Evolutionary conservation across 2,888 invertebrate genomes (phyloP).

Genomic region (Leuctra nigra): DNA sequence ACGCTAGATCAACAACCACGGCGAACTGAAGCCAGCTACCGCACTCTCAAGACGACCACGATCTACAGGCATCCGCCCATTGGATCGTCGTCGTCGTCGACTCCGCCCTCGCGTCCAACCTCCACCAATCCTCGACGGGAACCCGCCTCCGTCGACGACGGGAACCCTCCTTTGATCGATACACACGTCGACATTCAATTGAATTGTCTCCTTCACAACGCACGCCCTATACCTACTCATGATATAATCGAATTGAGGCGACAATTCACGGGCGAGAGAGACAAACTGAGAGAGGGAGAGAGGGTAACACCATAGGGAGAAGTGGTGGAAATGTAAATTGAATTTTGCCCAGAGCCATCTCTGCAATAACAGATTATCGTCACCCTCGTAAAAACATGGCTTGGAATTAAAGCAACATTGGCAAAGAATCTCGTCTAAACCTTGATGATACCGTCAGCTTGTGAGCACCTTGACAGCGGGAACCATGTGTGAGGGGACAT

Average conservation of each 20-base stretch:
- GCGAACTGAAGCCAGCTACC: no score
- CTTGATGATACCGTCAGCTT: conserved; percentile 26
- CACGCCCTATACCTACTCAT: conserved; percentile 2
- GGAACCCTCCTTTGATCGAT: conserved; percentile 11
- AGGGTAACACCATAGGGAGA: conserved; percentile 40
- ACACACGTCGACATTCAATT: conserved; percentile 25
- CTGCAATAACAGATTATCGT: conserved; percentile 34
- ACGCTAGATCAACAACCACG: conserved; percentile 34
- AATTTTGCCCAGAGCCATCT: conserved; percentile 33
- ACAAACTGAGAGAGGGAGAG: conserved; percentile 1
- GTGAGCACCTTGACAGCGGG: conserved; percentile 35
- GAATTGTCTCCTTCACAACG: conserved; percentile 6
- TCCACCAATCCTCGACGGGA: conserved; percentile 16
- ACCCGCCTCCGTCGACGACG: conserved; percentile 31
- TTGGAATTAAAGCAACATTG: conserved; percentile 36
- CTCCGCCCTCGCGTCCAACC: conserved; percentile 28
- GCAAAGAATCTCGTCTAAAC: conserved; percentile 32
- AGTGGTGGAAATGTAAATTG: conserved; percentile 39
- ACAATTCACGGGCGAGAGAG: background rate
- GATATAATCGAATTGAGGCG: conserved; percentile 13
- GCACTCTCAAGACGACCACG: no score
- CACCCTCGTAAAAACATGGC: conserved; percentile 30
- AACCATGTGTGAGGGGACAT: conserved; percentile 7
- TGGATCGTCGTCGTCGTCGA: no score
- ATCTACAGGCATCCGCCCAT: no score